These are phyloP conservation scores for Atherix ibis DNA, from an alignment of 2,888 invertebrate genomes.

Conservation along the genomic window DNA sequence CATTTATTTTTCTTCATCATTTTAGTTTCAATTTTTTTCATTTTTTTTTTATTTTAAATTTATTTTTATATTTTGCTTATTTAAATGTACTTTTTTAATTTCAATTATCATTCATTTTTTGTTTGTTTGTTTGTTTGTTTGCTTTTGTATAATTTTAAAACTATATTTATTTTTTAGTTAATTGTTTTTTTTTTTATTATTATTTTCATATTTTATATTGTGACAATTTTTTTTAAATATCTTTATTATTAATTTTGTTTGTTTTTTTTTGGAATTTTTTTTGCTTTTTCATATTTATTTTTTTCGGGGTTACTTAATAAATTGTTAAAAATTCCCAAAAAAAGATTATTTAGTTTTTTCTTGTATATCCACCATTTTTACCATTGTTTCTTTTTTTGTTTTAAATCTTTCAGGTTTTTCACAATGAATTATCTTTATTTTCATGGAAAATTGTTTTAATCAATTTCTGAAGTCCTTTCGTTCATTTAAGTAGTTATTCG, in stretches of 20 bases:
- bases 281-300: no score
- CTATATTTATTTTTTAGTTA: constrained; percentile 13
- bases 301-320: no score
- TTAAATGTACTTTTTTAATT: constrained; percentile 17
- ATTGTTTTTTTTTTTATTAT: constrained; percentile 9
- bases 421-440: no score
- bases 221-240: constrained; percentile 6
- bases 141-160: constrained; percentile 10
- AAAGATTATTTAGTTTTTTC: no score
- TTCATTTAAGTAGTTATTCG: no score
- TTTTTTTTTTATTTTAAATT: constrained; percentile 5
- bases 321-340: no score
- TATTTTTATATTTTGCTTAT: constrained; percentile 14
- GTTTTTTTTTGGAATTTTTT: constrained; percentile 6
- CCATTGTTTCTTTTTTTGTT: no score
- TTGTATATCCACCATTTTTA: no score
- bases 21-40: constrained; percentile 10
- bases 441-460: no score
- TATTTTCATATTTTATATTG: constrained; percentile 7
- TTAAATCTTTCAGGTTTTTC: no score
- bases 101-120: constrained; percentile 19
- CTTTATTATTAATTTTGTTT: no score
- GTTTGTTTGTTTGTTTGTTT: neutral
- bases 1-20: constrained; percentile 17
- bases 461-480: no score